Percentiles rank a stretch among this genome's conserved stretches.
phyloP scores from a whole-genome alignment of 2,113 vertebrate species.

The Alexandromys fortis region DNA sequence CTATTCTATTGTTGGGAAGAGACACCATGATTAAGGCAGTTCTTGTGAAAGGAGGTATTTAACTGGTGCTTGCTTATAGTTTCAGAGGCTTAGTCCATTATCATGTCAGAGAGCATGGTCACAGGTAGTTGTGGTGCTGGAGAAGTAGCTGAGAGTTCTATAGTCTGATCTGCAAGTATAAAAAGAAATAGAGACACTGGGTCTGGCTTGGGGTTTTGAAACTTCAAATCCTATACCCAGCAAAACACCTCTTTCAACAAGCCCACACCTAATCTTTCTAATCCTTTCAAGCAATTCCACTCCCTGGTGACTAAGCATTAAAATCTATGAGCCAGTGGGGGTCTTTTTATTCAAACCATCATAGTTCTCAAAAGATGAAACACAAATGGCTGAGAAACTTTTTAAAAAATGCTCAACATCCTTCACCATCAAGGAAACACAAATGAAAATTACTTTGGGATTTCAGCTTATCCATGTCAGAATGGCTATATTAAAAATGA shows the following conservation, averaged over 20 bases:
- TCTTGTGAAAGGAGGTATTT: neutral
- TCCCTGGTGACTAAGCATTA: neutral
- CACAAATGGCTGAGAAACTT: neutral
- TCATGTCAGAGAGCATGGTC: neutral
- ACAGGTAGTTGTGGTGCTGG: neutral
- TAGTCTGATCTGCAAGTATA: too few relatives aligned
- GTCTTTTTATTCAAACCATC: neutral
- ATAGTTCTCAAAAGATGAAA: neutral
- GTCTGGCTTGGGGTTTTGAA: neutral
- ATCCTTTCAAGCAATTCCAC: neutral
- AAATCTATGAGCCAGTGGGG: neutral
- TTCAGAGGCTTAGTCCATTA: neutral
- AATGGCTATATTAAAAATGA: neutral
- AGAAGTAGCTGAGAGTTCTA: neutral
- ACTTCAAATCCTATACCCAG: neutral
- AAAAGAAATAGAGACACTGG: neutral
- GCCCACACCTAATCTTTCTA: neutral
- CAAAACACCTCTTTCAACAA: neutral
- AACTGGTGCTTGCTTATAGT: neutral
- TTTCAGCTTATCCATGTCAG: neutral
- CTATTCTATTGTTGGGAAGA: neutral
- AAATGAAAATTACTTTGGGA: neutral
- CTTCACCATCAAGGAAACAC: too few relatives aligned
- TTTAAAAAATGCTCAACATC: too few relatives aligned
- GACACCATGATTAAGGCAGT: neutral